Evolutionary conservation across 2,888 invertebrate genomes (phyloP), one percentile per base, ranked within the genome.

Genomic region (Drosophila aldrichi): DNA sequence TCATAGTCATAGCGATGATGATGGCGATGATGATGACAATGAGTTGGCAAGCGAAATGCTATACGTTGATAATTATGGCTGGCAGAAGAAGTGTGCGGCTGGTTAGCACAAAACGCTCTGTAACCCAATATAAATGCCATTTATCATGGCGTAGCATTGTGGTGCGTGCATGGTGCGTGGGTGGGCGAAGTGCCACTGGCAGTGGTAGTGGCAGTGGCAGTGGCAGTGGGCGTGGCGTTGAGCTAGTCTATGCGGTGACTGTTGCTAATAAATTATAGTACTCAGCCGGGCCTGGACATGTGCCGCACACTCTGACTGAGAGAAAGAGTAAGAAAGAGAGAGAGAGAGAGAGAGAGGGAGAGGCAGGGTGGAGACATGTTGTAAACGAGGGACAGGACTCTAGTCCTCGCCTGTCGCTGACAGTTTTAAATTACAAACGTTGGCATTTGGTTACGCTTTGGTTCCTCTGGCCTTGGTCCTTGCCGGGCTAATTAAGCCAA

Each of bases 391-490:
- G 38, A 20, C 29, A 29, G 46, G 16, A 66, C 18, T 44, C 38
- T 48, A 34, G 66, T 40, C 55, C 46, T 51, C 43, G 68, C 57
- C 78, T 88, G 82, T 18, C 79, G 90, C 51, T 89, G 89, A 89
- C 89, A 89, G 89, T 89, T 89, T 89, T 78, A 90, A 89, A 85
- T 89, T 89, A 87, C 90, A 78, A 86, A 79, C 72, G 80, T 70
- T 81, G 77, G 77, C 71, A 70, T 68, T 70, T 70, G 56, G 72
- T 55, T 70, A 52, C 57, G 55, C 32, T 55, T 46, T 55, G 58
- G 56, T 74, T 61, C 41, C 52, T 60, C 54, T 60, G 76, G 60
- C 48, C 34, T 43, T 52, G 43, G 48, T 48, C 44, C 55, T 60
- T 18, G 67, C 61, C 63, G 20, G 63, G 61, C 87, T 88, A 83